Conservation (phyloP, 2,113 vertebrate species). For the Noctilio leporinus region DNA sequence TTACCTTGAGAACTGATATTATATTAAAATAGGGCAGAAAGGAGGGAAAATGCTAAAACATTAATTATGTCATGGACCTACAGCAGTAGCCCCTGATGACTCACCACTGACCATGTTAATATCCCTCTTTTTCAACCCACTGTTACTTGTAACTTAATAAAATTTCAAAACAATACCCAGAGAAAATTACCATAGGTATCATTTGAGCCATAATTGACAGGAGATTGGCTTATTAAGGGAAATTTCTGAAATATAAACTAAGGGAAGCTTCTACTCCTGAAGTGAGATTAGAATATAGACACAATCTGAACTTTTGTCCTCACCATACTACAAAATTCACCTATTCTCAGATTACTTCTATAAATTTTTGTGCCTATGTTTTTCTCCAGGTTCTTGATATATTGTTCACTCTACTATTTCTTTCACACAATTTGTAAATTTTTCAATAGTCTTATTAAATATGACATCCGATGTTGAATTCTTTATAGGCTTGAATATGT, state of each 20-base stretch:
- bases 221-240: not conserved
- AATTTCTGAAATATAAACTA: not conserved
- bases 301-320: not conserved
- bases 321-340: not conserved
- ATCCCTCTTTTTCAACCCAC: not conserved
- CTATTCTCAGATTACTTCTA: not conserved
- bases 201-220: not conserved
- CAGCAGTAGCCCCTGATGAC: not conserved
- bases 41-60: not conserved
- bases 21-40: not conserved
- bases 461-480: not conserved
- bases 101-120: not conserved
- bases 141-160: not conserved
- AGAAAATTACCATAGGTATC: not conserved
- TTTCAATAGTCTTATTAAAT: not conserved
- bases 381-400: not conserved
- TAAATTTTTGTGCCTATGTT: not conserved
- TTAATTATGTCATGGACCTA: not conserved
- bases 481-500: not conserved
- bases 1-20: not conserved
- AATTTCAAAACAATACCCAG: not conserved
- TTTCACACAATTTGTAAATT: not conserved
- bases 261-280: not conserved
- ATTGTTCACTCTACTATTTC: not conserved
- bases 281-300: not conserved